A percentile compares a stretch with the other conserved stretches of the same genome.
These are phyloP conservation scores for Rallus limicola DNA, from an alignment of 2,113 vertebrate genomes.

Conservation along the genomic window DNA sequence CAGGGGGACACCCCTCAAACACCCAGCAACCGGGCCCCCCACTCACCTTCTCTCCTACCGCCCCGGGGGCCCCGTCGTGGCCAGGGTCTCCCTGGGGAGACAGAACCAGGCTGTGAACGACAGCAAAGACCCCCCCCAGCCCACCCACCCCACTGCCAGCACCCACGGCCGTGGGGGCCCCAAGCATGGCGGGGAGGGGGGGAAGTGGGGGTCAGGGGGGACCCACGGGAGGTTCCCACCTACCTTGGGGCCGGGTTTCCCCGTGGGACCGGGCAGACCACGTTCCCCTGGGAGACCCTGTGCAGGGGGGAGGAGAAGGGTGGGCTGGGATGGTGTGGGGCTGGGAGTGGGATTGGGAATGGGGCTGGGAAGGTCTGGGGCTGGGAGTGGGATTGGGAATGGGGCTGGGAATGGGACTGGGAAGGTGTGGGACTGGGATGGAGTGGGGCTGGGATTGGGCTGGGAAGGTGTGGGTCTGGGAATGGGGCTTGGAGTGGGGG, in stretches of 20 bases:
- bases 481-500: too few species aligned
- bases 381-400: too few species aligned
- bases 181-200: not conserved
- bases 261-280: constrained; percentile 84
- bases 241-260: constrained; percentile 88
- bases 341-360: not conserved
- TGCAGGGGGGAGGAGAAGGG: not conserved
- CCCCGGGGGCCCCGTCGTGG: constrained; percentile 84
- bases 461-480: too few species aligned
- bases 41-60: constrained; percentile 84
- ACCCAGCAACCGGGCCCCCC: not conserved
- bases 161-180: not conserved
- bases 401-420: not conserved
- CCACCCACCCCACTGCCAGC: not conserved
- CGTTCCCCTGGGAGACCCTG: constrained; percentile 83
- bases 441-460: too few species aligned
- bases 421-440: too few species aligned
- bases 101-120: not conserved
- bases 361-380: too few species aligned
- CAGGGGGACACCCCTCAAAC: not conserved
- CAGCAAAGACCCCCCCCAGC: not conserved
- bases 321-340: not conserved
- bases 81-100: constrained; percentile 83
- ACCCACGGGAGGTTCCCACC: not conserved
- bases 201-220: not conserved